Conservation (phyloP, 2,113 vertebrate species). For the Prunella fulvescens region DNA sequence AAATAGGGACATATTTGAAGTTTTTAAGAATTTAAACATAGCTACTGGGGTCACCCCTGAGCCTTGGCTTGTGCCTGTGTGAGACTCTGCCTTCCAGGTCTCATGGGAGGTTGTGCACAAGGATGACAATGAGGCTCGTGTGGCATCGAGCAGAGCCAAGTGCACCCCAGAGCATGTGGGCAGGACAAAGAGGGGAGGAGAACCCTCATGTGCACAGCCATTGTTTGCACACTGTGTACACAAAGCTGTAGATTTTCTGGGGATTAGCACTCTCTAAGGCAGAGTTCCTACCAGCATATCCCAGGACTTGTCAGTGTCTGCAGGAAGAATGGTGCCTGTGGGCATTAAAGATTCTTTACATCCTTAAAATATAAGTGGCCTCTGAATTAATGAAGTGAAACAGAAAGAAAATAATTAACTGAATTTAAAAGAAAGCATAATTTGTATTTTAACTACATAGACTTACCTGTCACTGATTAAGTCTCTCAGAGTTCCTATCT, state of each 20-base stretch:
- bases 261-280: neutral
- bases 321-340: neutral
- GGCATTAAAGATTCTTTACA: neutral
- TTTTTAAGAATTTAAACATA: neutral
- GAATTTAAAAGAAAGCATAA: neutral
- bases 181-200: neutral
- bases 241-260: neutral
- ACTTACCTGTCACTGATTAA: neutral
- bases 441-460: neutral
- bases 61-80: neutral
- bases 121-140: fast-evolving
- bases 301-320: neutral
- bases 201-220: neutral
- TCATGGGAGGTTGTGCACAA: fast-evolving
- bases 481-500: neutral
- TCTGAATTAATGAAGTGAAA: neutral
- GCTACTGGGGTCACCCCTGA: neutral
- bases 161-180: neutral
- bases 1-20: neutral
- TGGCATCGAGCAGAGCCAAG: neutral
- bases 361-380: neutral
- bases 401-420: neutral
- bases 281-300: neutral
- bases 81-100: neutral
- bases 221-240: neutral